Base-by-base conservation (phyloP, 2,888 invertebrate genomes). In the Andrena hattorfiana region DNA sequence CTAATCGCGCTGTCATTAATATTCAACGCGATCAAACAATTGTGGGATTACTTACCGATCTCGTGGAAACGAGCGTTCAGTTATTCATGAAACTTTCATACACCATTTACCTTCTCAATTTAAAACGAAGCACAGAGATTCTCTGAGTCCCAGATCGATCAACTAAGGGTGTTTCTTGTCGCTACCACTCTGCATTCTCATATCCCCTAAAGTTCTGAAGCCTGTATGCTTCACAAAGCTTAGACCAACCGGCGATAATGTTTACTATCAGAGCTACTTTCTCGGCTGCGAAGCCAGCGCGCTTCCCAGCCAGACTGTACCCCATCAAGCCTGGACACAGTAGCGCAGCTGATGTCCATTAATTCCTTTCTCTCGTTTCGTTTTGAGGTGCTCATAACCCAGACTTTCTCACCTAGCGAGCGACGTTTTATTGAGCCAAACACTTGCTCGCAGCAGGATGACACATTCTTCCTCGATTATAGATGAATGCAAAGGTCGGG, bases 351-450 rank as follows among this genome's bases (percentile, higher is more conserved):
- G 20, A 66, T 48, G 54, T 72, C 64, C 72, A 72, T 72, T 72
- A 77, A 77, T 77, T 77, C 72, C 64, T 72, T 72, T 72, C 59
- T 35, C 59, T 28, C 23, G 13, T 73, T 48, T 68, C 26, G 56
- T 59, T 2, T 6, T 2, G 64, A 59, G 26, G 23, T 48, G 23
- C 63, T 8, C 23, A 6, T 51, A 30, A 42, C 63, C 62, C 30
- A 75, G 68, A 78, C 78, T 78, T 75, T 75, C 75, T 78, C 78
- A 56, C 63, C 35, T 49, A 6, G 26, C 16, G 26, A 16, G 4
- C 28, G 10, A 35, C 26, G 74, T 42, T 60, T 77, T 59, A 70
- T 70, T 26, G 26, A 54, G 13, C 51, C n/a, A 30, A 64, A 59
- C 35, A 4, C 60, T 13, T 28, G 32, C 16, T 42, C 42, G 7